Base-by-base conservation (phyloP, 2,113 vertebrate species). In the Hemicordylus capensis region DNA sequence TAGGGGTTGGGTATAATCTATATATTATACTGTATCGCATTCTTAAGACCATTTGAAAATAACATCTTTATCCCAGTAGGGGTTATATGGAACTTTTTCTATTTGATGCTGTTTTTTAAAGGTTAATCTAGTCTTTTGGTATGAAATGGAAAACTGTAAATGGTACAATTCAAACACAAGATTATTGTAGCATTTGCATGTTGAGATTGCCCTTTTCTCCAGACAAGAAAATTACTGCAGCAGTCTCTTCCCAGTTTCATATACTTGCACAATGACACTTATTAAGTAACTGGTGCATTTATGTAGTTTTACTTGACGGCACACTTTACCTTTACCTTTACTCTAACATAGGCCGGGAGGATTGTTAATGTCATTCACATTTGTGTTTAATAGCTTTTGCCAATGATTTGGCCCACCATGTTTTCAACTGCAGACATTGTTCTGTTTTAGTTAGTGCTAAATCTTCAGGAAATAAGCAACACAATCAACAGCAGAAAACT, bases 211-310 rank as follows among this genome's bases (percentile, higher is more conserved):
- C 84, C 69, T 76, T 85, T 6, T 85, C 79, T 42, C 86, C 87
- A 91, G 85, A 56, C 46, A 90, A 90, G 63, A 59, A 90, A 90
- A 86, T 26, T 89, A 88, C 51, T 82, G 67, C 19, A 44, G 51
- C 39, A n/a, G 44, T 51, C 46, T 59, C 58, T 91, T 63, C 59
- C 85, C 58, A 28, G 75, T 85, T 76, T 56, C 80, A 70, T 84
- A 24, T 48, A 6, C 85, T 42, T 73, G 87, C 9, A 20, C 59
- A 59, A 59, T 59, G 86, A 85, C 80, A 87, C 11, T 44, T 80
- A n/a, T 51, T 51, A 90, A 89, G 46, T 82, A 86, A 69, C 34
- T 26, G 4, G 72, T 7, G 58, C 20, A 64, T 85, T 90, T 87
- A 17, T 37, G 87, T n/a, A n/a, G n/a, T n/a, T n/a, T n/a, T n/a